Conservation (phyloP, 2,797 vertebrate species). For the Hoplostethus mediterraneus region DNA sequence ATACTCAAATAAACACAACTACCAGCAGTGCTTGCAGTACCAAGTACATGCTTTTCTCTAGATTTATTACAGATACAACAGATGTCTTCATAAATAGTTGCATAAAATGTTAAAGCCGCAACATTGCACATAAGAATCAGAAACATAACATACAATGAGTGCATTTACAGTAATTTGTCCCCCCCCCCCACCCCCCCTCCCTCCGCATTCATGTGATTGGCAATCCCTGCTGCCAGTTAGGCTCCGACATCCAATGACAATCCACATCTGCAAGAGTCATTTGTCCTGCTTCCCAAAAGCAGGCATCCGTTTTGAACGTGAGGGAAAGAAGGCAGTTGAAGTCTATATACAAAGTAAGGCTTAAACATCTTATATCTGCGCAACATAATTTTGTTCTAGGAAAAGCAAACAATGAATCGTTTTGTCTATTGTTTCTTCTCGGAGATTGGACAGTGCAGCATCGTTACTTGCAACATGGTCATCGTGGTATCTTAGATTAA, state of each 20-base stretch:
- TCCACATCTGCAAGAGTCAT: slow-evolving; percentile 58
- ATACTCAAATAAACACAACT: slow-evolving; percentile 85
- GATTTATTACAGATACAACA: slow-evolving; percentile 99
- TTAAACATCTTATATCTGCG: slow-evolving; percentile 94
- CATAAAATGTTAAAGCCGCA: slow-evolving; percentile 99
- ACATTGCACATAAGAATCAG: slow-evolving; percentile 99
- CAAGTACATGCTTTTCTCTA: slow-evolving; percentile 95
- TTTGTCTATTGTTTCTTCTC: slow-evolving; percentile 66
- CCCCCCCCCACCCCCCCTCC: slow-evolving; percentile 86
- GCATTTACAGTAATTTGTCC: slow-evolving; percentile 95
- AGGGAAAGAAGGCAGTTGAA: slow-evolving; percentile 66
- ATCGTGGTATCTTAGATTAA: slow-evolving; percentile 83
- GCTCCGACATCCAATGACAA: slow-evolving; percentile 65
- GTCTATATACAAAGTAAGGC: slow-evolving; percentile 99
- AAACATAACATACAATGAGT: slow-evolving; percentile 92
- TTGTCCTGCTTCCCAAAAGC: slow-evolving; percentile 63
- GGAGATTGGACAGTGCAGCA: slow-evolving; percentile 87
- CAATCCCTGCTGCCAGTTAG: slow-evolving; percentile 62
- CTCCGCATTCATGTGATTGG: slow-evolving; percentile 72
- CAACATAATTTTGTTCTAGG: slow-evolving; percentile 92
- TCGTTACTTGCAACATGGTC: slow-evolving; percentile 80
- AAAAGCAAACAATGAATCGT: slow-evolving; percentile 84
- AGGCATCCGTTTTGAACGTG: slow-evolving; percentile 80
- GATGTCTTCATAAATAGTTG: slow-evolving; percentile 99
- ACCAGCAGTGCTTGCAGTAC: slow-evolving; percentile 94